Percentiles rank a stretch among this genome's conserved stretches.
Evolutionary conservation across 2,888 invertebrate genomes (phyloP).

Genomic region (Cryptops parisi): DNA sequence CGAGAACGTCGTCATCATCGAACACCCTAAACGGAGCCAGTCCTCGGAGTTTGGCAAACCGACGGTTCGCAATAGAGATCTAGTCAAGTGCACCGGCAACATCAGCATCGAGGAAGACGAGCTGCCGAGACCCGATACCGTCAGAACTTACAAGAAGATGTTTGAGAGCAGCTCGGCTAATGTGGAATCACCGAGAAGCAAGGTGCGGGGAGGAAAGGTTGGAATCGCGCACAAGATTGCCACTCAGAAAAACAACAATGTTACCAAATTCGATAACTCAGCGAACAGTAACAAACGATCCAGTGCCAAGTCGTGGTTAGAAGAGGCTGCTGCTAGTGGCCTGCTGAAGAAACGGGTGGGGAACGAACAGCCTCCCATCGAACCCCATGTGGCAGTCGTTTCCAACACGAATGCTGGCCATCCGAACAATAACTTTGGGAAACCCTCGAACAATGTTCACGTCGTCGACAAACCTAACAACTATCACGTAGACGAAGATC

Average conservation of each 20-base stretch:
- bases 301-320: conserved; percentile 3
- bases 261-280: background rate
- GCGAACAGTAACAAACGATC: background rate
- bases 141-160: conserved; percentile 24
- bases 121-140: conserved; percentile 29
- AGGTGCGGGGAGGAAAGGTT: background rate
- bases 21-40: conserved; percentile 5
- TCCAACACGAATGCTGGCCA: background rate
- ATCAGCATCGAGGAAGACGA: conserved; percentile 21
- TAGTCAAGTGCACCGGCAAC: background rate
- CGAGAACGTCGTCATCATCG: conserved; percentile 17
- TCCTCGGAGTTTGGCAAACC: background rate
- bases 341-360: background rate
- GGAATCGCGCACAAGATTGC: background rate
- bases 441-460: background rate
- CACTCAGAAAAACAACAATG: background rate
- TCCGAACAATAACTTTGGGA: background rate
- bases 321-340: background rate
- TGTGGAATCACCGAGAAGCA: background rate
- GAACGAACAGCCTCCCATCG: no score
- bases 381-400: no score
- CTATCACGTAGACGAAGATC: background rate
- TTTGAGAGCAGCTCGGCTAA: conserved; percentile 20
- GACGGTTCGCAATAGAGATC: background rate
- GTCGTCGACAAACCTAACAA: background rate